Percentiles rank a stretch among this genome's conserved stretches.
Conservation (phyloP, 2,888 invertebrate species). For the Gandaritis pyraliata region DNA sequence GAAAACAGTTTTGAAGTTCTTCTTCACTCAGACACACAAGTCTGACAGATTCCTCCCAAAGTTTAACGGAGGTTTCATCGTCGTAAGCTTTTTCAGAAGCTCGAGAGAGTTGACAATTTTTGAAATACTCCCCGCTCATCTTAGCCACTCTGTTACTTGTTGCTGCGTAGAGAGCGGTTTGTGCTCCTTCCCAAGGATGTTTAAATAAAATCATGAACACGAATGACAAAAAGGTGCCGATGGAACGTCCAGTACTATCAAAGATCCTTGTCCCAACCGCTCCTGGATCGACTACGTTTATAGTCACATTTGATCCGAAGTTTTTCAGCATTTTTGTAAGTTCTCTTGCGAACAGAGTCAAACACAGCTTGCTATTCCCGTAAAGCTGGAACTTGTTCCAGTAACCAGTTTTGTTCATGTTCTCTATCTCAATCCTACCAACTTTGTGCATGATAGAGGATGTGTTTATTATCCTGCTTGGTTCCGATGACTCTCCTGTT, state of each 20-base stretch:
- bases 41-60: conserved; percentile 92
- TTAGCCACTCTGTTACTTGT: conserved; percentile 88
- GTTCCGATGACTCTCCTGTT: conserved; percentile 77
- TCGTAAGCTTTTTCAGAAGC: conserved; percentile 85
- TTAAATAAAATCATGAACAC: conserved; percentile 88
- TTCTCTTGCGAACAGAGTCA: conserved; percentile 89
- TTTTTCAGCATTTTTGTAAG: conserved; percentile 86
- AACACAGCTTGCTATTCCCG: conserved; percentile 88
- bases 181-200: conserved; percentile 91
- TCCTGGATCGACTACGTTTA: conserved; percentile 93
- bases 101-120: conserved; percentile 88
- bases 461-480: conserved; percentile 90
- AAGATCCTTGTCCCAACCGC: conserved; percentile 92
- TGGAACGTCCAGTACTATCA: conserved; percentile 73
- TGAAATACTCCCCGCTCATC: conserved; percentile 90
- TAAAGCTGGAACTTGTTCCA: conserved; percentile 81
- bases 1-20: conserved; percentile 86
- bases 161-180: conserved; percentile 89
- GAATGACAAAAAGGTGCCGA: conserved; percentile 81
- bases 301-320: conserved; percentile 86
- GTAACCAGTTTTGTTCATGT: conserved; percentile 85
- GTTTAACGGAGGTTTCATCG: conserved; percentile 86
- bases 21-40: conserved; percentile 86
- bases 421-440: conserved; percentile 87
- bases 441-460: conserved; percentile 90